Evolutionary conservation across 2,888 invertebrate genomes (phyloP), one percentile per base, ranked within the genome.

Genomic region (Eupeodes latifasciatus): DNA sequence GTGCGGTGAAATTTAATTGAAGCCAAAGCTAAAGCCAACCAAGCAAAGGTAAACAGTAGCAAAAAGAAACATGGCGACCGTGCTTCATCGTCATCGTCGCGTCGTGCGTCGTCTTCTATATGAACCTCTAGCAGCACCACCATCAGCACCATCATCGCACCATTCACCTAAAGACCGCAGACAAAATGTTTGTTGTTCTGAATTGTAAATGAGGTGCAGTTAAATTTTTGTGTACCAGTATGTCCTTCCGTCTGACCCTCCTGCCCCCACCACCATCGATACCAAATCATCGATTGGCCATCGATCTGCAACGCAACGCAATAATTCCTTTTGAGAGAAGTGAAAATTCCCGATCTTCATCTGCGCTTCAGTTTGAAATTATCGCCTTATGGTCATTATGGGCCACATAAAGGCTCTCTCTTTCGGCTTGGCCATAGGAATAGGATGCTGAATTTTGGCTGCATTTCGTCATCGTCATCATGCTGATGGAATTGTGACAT

Each of bases 331-430:
- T 9, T 27, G 27, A 27, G 27, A 83, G 67, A 87, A 81, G 80
- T 84, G 72, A 84, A 84, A 77, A 81, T 78, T 88, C 84, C 72
- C 75, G 62, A 77, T 87, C 83, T 74, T 81, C 81, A 80, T 80
- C 74, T 75, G 82, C 83, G 83, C 67, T 87, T 79, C 75, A 80
- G 83, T 59, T 55, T 71, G 84, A 83, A 89, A 89, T 89, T 89
- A 89, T 89, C 89, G 89, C 89, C 89, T 85, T 85, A 89, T 82
- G 81, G 89, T 89, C 89, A 89, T 91, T 90, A 90, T 90, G 90
- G 89, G 88, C 83, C 89, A 85, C 90, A 59, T 81, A 16, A 16
- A 40, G 55, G 16, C 11, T 53, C 34, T 53, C 27, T 27, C 27
- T 27, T 27, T 67, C 16, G 75, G 62, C 74, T 72, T 72, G 81